These are phyloP conservation scores for Siphamia tubifer DNA, from an alignment of 2,113 vertebrate species.

Conservation along the genomic window DNA sequence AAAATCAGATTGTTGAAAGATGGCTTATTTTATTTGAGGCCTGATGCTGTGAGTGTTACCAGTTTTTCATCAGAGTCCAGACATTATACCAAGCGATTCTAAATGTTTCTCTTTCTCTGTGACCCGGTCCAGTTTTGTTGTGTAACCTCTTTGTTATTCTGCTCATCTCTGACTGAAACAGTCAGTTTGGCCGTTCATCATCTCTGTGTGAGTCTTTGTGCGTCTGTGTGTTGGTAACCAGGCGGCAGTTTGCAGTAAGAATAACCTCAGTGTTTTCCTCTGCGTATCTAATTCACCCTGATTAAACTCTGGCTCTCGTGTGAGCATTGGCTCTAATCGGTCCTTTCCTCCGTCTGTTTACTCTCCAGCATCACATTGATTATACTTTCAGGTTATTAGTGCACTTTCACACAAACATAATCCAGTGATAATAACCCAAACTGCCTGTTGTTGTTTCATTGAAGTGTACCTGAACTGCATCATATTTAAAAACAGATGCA, in stretches of 20 bases:
- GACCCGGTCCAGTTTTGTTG: background rate
- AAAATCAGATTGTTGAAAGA: too few relatives aligned
- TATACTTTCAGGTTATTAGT: conserved; percentile 7
- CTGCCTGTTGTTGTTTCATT: background rate
- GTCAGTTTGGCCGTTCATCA: background rate
- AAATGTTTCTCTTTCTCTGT: too few relatives aligned
- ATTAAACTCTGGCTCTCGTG: conserved; percentile 23
- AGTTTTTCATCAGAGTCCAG: too few relatives aligned
- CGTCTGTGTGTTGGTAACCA: conserved; percentile 1
- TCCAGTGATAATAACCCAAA: conserved; percentile 15
- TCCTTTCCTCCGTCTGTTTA: background rate
- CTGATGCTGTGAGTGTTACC: too few relatives aligned
- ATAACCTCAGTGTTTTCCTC: conserved; percentile 22
- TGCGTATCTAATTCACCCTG: conserved; percentile 13
- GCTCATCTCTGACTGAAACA: background rate
- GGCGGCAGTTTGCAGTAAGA: background rate
- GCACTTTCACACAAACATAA: conserved; percentile 29
- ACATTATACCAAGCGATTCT: background rate
- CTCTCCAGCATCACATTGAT: conserved; percentile 3
- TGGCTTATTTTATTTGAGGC: too few relatives aligned
- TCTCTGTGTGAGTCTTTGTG: background rate
- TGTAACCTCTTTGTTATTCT: background rate
- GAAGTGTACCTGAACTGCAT: background rate
- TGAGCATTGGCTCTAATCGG: background rate
- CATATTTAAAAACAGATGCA: background rate